Evolutionary conservation across 2,797 vertebrate species (phyloP).

Genomic region (Babyrousa celebensis): DNA sequence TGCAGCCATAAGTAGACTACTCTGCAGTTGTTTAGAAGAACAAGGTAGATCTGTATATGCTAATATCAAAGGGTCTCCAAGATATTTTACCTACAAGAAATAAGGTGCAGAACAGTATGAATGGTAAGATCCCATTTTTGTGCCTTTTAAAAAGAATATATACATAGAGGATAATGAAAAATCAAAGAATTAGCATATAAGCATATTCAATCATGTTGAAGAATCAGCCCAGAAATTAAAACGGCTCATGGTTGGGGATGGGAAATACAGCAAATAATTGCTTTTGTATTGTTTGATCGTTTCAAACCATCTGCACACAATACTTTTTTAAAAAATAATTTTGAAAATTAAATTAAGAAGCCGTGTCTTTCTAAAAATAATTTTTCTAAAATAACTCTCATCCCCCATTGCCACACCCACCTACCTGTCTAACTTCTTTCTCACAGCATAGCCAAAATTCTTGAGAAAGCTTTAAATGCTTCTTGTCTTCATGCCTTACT

Average conservation of each 20-base stretch:
- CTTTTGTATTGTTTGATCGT: slow-evolving; percentile 7
- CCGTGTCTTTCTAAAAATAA: slow-evolving; percentile 53
- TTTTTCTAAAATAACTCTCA: slow-evolving; percentile 49
- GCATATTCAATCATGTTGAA: slow-evolving; percentile 5
- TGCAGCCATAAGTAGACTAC: slow-evolving; percentile 1
- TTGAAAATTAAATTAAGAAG: slow-evolving; percentile 70
- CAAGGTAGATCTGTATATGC: neutral
- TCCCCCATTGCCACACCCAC: neutral
- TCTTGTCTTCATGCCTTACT: slow-evolving; percentile 34
- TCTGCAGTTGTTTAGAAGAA: slow-evolving; percentile 46
- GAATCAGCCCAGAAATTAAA: slow-evolving; percentile 61
- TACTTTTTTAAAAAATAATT: slow-evolving; percentile 52
- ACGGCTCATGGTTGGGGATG: slow-evolving; percentile 18
- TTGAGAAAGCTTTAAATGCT: slow-evolving; percentile 46
- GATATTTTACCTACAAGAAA: slow-evolving; percentile 52
- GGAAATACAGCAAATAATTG: slow-evolving; percentile 42
- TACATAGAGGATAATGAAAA: neutral
- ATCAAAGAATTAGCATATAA: neutral
- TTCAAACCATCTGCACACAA: neutral
- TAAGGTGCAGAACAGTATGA: neutral
- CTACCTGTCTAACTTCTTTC: neutral
- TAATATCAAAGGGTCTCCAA: slow-evolving; percentile 7
- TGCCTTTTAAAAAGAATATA: slow-evolving; percentile 53
- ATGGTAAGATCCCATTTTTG: neutral
- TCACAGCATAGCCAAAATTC: slow-evolving; percentile 49